Percentiles rank a stretch among this genome's conserved stretches.
phyloP scores from a whole-genome alignment of 2,888 invertebrate species.

The Lasioglossum pauxillum region DNA sequence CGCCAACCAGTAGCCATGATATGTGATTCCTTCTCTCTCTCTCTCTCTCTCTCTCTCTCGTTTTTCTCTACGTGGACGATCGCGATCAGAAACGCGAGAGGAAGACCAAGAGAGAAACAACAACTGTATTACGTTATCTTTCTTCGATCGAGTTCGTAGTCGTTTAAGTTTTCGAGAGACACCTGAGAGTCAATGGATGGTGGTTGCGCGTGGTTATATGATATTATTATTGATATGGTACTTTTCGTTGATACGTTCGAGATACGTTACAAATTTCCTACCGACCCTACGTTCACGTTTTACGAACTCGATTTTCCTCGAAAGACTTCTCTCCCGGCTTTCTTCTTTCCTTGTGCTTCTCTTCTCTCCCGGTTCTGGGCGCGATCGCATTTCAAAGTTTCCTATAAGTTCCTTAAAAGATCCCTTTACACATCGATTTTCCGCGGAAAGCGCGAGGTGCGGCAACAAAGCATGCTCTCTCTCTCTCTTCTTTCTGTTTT shows the following conservation, averaged over 20 bases:
- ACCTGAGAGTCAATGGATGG: conserved; percentile 30
- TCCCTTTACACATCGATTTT: conserved; percentile 20
- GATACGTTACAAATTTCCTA: conserved; percentile 3
- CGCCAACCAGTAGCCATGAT: conserved; percentile 51
- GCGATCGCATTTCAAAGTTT: conserved; percentile 18
- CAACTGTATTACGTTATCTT: not conserved
- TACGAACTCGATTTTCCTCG: not conserved
- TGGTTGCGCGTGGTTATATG: not conserved
- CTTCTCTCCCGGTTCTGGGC: conserved; percentile 22
- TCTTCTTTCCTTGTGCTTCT: not conserved
- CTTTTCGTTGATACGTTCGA: conserved; percentile 39
- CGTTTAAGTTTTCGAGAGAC: not conserved
- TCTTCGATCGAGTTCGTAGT: not conserved
- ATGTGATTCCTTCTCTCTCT: conserved; percentile 56
- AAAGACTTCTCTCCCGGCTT: not conserved
- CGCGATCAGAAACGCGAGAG: conserved; percentile 40
- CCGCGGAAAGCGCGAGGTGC: conserved; percentile 34
- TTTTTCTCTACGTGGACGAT: conserved; percentile 37
- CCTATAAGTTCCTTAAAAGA: conserved; percentile 39
- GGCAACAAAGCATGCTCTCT: conserved; percentile 31
- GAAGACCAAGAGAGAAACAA: not conserved
- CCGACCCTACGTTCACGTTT: not conserved
- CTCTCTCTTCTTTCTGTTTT: not conserved
- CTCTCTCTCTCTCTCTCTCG: conserved; percentile 17
- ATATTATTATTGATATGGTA: conserved; percentile 40